Conservation (phyloP, 2,888 invertebrate species). For the Bimastos eiseni region DNA sequence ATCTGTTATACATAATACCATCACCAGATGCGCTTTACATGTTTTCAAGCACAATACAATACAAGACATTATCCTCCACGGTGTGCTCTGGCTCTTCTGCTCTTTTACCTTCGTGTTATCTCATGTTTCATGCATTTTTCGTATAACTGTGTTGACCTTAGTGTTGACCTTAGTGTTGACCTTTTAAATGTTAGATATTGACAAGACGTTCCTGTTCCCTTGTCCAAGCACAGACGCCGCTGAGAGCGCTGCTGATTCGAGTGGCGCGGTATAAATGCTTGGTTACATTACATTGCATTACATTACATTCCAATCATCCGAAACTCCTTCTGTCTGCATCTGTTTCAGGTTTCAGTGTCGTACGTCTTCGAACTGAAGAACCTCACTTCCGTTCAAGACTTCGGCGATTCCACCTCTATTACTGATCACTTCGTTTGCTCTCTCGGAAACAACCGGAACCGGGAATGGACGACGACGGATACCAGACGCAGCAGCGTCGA, state of each 20-base stretch:
- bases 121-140: background rate
- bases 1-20: no score
- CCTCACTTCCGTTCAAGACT: background rate
- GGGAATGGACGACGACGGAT: constrained; percentile 22
- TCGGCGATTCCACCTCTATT: background rate
- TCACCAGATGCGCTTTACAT: no score
- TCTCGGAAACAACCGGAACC: background rate
- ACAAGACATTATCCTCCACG: no score
- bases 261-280: no score
- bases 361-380: background rate
- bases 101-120: background rate
- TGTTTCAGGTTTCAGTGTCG: background rate
- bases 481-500: constrained; percentile 13
- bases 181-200: no score
- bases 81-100: background rate
- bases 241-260: no score
- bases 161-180: no score
- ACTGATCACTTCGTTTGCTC: background rate
- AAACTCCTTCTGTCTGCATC: background rate
- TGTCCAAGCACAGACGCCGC: no score
- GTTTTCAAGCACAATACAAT: no score
- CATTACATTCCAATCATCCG: background rate
- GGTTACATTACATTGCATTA: no score
- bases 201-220: no score
- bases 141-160: background rate